Evolutionary conservation across 2,113 vertebrate genomes (phyloP).

Genomic region (Coregonus clupeaformis): DNA sequence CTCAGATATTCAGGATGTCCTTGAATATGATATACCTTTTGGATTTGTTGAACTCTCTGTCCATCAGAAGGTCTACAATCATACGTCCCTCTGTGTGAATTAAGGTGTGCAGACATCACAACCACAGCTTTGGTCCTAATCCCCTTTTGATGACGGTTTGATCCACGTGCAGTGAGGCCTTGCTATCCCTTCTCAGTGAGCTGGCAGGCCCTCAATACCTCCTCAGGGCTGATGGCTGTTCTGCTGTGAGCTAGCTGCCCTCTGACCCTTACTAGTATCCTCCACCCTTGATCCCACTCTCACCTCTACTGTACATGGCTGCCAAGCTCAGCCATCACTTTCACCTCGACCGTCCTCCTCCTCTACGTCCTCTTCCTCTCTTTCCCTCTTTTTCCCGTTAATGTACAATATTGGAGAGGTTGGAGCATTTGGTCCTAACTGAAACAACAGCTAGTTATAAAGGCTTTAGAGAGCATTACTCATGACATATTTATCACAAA

Average conservation of each 20-base stretch:
- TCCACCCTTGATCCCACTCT: neutral
- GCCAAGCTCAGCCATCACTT: neutral
- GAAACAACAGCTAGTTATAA: no score
- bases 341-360: slow-evolving; percentile 1
- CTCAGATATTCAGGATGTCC: neutral
- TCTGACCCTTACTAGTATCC: neutral
- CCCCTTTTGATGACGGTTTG: neutral
- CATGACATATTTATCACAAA: neutral
- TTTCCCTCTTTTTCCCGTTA: neutral
- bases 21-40: neutral
- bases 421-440: neutral
- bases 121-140: neutral
- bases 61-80: neutral
- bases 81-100: no score
- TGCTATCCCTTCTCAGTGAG: neutral
- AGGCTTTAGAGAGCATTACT: neutral
- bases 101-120: no score
- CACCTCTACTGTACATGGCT: neutral
- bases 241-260: neutral
- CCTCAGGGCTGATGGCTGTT: neutral
- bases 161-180: neutral
- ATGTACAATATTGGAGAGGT: neutral
- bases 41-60: neutral
- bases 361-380: neutral
- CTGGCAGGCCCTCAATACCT: neutral